Evolutionary conservation across 2,888 invertebrate genomes (phyloP).

Genomic region (Caenorhabditis sp.): DNA sequence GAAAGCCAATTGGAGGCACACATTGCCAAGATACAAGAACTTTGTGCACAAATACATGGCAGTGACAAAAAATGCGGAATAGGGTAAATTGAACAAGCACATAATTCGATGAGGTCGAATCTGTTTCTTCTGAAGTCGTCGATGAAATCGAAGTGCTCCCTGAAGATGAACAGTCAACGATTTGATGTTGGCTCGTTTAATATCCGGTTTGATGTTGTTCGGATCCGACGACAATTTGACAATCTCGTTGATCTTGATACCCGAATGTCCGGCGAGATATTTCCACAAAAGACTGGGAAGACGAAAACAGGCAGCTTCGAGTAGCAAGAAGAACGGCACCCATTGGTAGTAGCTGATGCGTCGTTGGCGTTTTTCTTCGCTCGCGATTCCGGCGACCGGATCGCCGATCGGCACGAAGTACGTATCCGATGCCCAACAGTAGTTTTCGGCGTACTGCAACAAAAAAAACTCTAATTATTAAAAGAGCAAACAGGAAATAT

Average conservation of each 20-base stretch:
- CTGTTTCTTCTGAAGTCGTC: slow-evolving; percentile 66
- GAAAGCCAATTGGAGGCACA: slow-evolving; percentile 62
- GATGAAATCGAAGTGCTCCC: slow-evolving; percentile 70
- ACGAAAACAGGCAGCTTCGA: slow-evolving; percentile 69
- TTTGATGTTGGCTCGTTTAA: slow-evolving; percentile 65
- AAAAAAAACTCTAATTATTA: not conserved
- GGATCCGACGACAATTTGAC: slow-evolving; percentile 68
- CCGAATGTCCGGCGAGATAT: slow-evolving; percentile 68
- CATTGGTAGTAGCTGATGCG: slow-evolving; percentile 66
- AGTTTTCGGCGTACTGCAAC: slow-evolving; percentile 69
- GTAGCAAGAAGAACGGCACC: slow-evolving; percentile 70
- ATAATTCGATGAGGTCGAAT: slow-evolving; percentile 66
- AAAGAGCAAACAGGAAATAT: too few relatives aligned
- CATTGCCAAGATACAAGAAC: slow-evolving; percentile 68
- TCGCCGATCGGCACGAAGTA: slow-evolving; percentile 65
- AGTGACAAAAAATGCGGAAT: slow-evolving; percentile 69
- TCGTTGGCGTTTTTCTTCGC: slow-evolving; percentile 51
- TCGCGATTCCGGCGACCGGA: slow-evolving; percentile 57
- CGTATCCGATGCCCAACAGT: slow-evolving; percentile 68
- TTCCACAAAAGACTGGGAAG: slow-evolving; percentile 68
- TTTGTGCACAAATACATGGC: slow-evolving; percentile 68
- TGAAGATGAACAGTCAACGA: slow-evolving; percentile 66
- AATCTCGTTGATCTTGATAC: slow-evolving; percentile 69
- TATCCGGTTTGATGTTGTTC: slow-evolving; percentile 71
- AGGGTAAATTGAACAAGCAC: slow-evolving; percentile 68